These are phyloP conservation scores for Mohoua ochrocephala DNA, from an alignment of 2,113 vertebrate genomes.

Conservation along the genomic window DNA sequence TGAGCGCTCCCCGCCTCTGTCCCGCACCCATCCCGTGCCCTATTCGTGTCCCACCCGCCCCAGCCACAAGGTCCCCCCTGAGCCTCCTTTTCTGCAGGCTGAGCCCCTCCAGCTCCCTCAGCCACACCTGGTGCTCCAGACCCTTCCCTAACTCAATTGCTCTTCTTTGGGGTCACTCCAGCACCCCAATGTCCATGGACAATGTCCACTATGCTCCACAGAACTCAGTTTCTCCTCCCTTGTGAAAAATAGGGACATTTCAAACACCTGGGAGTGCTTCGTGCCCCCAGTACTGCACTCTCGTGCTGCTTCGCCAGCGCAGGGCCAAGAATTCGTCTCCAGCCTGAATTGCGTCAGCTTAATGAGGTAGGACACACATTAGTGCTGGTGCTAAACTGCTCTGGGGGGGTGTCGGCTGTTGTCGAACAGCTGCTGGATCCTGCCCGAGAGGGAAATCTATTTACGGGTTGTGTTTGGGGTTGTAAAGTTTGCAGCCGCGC, in stretches of 20 bases:
- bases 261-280: background rate
- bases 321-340: background rate
- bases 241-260: background rate
- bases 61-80: accelerated
- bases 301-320: background rate
- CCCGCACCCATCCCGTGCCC: background rate
- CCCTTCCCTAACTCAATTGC: background rate
- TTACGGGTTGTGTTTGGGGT: background rate
- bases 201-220: accelerated
- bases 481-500: background rate
- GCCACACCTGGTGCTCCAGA: background rate
- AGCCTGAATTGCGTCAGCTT: background rate
- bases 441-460: conserved; percentile 4
- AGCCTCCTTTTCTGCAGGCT: background rate
- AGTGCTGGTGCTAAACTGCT: background rate
- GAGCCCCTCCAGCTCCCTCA: background rate
- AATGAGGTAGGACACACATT: background rate
- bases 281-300: background rate
- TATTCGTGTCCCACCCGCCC: accelerated
- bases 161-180: background rate
- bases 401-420: background rate
- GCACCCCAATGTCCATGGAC: accelerated
- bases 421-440: conserved; percentile 33
- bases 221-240: background rate
- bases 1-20: accelerated